Conservation (phyloP, 2,113 vertebrate species). For the Odobenus rosmarus region DNA sequence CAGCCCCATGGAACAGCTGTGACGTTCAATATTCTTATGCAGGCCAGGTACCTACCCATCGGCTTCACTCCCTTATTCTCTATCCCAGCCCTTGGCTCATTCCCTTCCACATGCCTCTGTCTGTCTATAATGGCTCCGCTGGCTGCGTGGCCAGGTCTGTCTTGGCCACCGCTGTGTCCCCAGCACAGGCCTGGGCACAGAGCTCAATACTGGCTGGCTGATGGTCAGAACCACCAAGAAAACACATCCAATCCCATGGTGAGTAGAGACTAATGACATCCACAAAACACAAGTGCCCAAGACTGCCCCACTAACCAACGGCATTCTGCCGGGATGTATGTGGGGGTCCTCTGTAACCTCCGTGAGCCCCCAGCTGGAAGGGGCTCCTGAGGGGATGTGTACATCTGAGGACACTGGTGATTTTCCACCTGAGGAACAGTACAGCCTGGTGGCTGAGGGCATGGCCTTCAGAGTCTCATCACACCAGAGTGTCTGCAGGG, state of each 20-base stretch:
- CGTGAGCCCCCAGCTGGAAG: neutral
- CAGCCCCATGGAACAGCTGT: fast-evolving
- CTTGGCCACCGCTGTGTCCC: neutral
- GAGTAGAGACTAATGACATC: neutral
- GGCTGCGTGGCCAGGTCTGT: neutral
- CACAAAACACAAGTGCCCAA: neutral
- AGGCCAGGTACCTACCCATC: fast-evolving
- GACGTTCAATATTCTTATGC: no score
- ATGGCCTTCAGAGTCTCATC: neutral
- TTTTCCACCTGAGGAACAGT: neutral
- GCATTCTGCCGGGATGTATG: neutral
- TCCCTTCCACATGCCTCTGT: neutral
- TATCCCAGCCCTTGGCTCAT: neutral
- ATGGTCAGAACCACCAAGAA: neutral
- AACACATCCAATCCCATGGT: fast-evolving
- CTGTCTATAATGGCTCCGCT: fast-evolving
- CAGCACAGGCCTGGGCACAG: neutral
- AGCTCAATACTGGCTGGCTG: neutral
- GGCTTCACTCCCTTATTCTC: neutral
- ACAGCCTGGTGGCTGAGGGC: neutral
- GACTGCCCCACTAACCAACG: neutral
- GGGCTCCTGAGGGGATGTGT: no score
- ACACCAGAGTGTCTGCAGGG: neutral
- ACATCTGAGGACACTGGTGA: neutral
- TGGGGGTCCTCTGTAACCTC: neutral